Conservation (phyloP, 1,140 invertebrate genomes). For the Macrobrachium nipponense region DNA sequence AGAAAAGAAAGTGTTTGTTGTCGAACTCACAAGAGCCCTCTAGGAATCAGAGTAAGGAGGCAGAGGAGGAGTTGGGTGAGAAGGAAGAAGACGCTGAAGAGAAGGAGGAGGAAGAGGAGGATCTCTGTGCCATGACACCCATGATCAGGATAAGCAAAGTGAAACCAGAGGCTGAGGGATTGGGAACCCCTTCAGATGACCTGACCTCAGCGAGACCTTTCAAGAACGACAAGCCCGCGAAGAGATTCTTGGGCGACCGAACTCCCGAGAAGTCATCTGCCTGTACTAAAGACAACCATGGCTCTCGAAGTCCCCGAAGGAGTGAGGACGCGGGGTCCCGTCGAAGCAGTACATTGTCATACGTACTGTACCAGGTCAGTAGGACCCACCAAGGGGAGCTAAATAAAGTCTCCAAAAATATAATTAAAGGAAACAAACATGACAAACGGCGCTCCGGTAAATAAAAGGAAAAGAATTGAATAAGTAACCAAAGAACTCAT, state of each 20-base stretch:
- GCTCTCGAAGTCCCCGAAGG: neutral
- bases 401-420: neutral
- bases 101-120: neutral
- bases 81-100: neutral
- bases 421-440: neutral
- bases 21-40: neutral
- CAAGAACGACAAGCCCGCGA: too few relatives aligned
- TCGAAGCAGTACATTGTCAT: slow-evolving; percentile 40
- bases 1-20: neutral
- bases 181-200: neutral
- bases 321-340: slow-evolving; percentile 18
- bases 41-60: neutral
- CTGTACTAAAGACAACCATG: neutral
- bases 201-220: too few relatives aligned
- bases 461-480: too few relatives aligned
- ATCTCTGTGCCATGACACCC: too few relatives aligned
- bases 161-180: neutral
- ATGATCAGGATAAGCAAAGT: too few relatives aligned
- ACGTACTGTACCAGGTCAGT: slow-evolving; percentile 53
- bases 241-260: neutral
- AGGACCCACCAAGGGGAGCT: neutral
- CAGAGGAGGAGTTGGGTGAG: neutral
- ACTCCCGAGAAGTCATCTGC: neutral
- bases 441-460: neutral
- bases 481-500: too few relatives aligned